phyloP scores from a whole-genome alignment of 2,113 vertebrate genomes.

The Gallinago undulata region DNA sequence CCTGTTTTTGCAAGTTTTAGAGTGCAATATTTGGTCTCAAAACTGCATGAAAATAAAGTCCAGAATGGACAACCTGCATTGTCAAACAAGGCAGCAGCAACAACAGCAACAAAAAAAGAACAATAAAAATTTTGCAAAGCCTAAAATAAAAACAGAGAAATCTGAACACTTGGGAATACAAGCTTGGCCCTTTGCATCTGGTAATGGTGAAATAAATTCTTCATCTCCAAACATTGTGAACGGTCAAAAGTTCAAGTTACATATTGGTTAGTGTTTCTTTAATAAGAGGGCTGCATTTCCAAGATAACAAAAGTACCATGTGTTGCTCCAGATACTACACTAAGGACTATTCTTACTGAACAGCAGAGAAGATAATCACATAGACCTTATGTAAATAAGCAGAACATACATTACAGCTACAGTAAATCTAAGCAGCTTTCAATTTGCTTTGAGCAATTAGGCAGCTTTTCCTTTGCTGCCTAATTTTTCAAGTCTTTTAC shows the following conservation, averaged over 20 bases:
- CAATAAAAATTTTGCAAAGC: background rate
- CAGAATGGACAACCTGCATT: background rate
- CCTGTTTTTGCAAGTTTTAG: background rate
- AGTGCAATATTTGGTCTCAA: background rate
- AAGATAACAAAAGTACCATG: conserved; percentile 69
- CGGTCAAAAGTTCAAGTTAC: conserved; percentile 46
- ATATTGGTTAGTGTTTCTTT: conserved; percentile 19
- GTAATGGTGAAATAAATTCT: background rate
- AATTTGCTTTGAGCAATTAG: background rate
- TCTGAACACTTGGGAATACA: background rate
- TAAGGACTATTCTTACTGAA: conserved; percentile 65
- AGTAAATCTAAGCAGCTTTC: conserved; percentile 48
- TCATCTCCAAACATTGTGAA: background rate
- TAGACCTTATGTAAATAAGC: conserved; percentile 69
- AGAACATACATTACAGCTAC: conserved; percentile 44
- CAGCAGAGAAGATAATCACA: conserved; percentile 61
- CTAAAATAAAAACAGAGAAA: background rate
- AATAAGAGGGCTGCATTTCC: conserved; percentile 37
- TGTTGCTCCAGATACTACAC: conserved; percentile 12
- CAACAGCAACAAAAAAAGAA: background rate
- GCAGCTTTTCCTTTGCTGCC: background rate
- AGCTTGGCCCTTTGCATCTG: background rate
- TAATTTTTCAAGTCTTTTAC: conserved; percentile 29
- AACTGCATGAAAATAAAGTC: background rate
- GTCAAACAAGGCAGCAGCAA: background rate